Base-by-base conservation (phyloP, 2,113 vertebrate species). In the Pluvialis apricaria region DNA sequence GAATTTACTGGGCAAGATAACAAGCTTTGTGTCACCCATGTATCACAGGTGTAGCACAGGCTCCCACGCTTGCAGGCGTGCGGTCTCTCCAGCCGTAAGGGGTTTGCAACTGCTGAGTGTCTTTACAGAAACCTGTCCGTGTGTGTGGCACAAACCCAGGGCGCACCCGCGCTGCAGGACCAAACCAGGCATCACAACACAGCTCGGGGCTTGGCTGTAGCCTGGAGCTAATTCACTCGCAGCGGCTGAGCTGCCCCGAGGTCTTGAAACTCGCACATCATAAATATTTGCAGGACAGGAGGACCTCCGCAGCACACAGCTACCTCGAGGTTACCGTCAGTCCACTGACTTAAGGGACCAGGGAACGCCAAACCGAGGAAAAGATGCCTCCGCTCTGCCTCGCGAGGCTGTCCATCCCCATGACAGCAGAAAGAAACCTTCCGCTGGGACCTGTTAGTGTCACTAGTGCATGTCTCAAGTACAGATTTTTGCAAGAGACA, bases 1-100 rank as follows among this genome's bases (percentile, higher is more conserved):
- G 54, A 29, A 36, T 42, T 76, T 11, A 11, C 69, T 20, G 61
- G 15, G 15, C 47, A 32, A 66, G 40, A 25, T 62, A 7, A 44
- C 2, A 10, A 52, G 11, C 66, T 28, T 5, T 2, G 1, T 13
- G 40, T 32, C 47, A 42, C 26, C 20, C 1, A 1, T 5, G 0
- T 31, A 31, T 13, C 26, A 10, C 15, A 16, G 34, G 21, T 32
- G 32, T 19, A 15, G 12, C n/a, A 38, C 2, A 0, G 42, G 29
- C n/a, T 55, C 34, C 51, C 34, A 1, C 2, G 9, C 65, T 38
- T 22, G 22, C 45, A 31, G 62, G 18, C 24, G 6, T 8, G n/a
- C 11, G 4, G 34, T 4, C 10, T 55, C 15, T 40, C 28, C 34
- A 47, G 66, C 58, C 3, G 0, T 21, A 18, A 51, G 32, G 51